Conservation (phyloP, 2,797 vertebrate genomes). For the Myotis myotis region DNA sequence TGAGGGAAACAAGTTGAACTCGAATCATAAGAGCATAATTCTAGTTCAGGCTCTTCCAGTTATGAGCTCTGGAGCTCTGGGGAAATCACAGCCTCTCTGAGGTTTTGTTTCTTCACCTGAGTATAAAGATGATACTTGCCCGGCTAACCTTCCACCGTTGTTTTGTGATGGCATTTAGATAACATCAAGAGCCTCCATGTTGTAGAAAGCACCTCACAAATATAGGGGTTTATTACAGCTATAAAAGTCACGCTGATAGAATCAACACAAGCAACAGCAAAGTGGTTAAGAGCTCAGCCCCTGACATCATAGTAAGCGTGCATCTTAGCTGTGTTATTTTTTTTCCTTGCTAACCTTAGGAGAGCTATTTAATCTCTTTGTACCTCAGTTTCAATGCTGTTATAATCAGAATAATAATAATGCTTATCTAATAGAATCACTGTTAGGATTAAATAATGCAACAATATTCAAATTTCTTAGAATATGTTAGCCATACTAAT, state of each 20-base stretch:
- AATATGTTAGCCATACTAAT: not conserved
- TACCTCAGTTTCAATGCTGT: not conserved
- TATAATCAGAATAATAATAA: not conserved
- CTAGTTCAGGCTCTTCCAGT: not conserved
- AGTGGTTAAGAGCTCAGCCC: not conserved
- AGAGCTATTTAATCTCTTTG: not conserved
- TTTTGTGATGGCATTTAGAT: conserved; percentile 11
- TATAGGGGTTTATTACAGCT: not conserved
- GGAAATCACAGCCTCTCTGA: conserved; percentile 46
- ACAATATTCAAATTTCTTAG: not conserved
- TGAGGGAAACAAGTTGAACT: not conserved
- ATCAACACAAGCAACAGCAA: not conserved
- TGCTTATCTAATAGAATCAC: not conserved
- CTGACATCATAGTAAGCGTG: not conserved
- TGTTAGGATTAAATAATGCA: not conserved
- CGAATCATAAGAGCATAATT: conserved; percentile 12
- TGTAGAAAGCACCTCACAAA: not conserved
- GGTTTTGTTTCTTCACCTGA: conserved; percentile 26
- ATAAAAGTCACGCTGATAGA: not conserved
- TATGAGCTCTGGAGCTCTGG: conserved; percentile 6
- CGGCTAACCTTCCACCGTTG: not conserved
- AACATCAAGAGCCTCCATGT: not conserved
- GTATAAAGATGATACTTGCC: not conserved
- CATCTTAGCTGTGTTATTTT: not conserved
- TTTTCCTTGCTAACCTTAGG: not conserved